A percentile compares a stretch with the other conserved stretches of the same genome.
Evolutionary conservation across 1,140 invertebrate genomes (phyloP).

Genomic region (Cydia splendana): DNA sequence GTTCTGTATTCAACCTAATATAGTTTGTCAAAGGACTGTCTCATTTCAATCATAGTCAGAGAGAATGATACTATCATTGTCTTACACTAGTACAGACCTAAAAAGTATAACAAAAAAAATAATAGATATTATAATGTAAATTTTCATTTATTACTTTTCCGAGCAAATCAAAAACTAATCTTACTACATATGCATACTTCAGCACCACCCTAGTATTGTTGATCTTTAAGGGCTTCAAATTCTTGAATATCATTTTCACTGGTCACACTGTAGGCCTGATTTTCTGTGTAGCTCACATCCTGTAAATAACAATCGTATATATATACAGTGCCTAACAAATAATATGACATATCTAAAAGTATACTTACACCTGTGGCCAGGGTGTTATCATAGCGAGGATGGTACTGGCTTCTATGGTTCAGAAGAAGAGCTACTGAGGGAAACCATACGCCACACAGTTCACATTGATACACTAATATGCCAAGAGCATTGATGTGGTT

Average conservation of each 20-base stretch:
- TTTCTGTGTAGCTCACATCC: slow-evolving; percentile 16
- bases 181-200: not conserved
- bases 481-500: slow-evolving; percentile 42
- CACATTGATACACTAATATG: slow-evolving; percentile 65
- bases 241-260: not conserved
- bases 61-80: too few relatives aligned
- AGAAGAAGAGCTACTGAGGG: slow-evolving; percentile 49
- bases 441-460: slow-evolving; percentile 65
- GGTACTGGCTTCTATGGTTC: slow-evolving; percentile 60
- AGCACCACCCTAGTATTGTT: not conserved
- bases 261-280: slow-evolving; percentile 14
- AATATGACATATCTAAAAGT: slow-evolving; percentile 18
- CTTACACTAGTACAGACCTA: too few relatives aligned
- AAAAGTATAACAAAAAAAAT: slow-evolving; percentile 13
- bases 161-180: not conserved
- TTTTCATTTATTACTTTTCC: not conserved
- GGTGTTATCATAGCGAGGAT: slow-evolving; percentile 45
- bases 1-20: too few relatives aligned
- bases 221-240: not conserved
- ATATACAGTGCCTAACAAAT: not conserved
- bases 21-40: too few relatives aligned
- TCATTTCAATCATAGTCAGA: too few relatives aligned
- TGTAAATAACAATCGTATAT: slow-evolving; percentile 32
- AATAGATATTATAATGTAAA: slow-evolving; percentile 22
- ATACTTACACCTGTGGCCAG: slow-evolving; percentile 38